Base-by-base conservation (phyloP, 2,888 invertebrate genomes). In the Pachydiplax longipennis region DNA sequence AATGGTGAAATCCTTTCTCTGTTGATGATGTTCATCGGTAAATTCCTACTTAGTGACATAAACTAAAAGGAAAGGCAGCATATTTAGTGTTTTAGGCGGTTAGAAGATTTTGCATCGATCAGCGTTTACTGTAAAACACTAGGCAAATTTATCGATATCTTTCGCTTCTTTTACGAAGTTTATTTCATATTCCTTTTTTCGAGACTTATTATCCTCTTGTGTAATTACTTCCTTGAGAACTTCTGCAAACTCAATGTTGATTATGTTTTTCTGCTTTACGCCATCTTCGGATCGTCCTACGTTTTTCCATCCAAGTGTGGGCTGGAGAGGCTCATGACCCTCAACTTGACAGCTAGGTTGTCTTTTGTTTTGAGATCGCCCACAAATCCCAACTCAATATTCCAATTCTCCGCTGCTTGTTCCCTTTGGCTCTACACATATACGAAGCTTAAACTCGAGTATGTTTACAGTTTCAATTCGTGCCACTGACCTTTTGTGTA, bases 311-410 rank as follows among this genome's bases (percentile, higher is more conserved):
- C 12, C 1, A 1, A 31, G 15, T 31, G 73, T 73, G 73, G 73
- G 73, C 6, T 25, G 73, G 73, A 73, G 25, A 73, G 73, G 73
- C 73, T 31, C 73, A 73, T 73, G 87, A 61, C 87, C 87, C 87
- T 87, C 65, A 87, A 87, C 87, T 87, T 87, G 87, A 87, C 87
- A 87, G 87, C 37, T 61, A 87, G 65, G 18, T 37, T 61, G 13
- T n/a, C 87, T 87, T 87, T 87, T 87, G 87, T 87, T 87, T 83
- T 44, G 73, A 15, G 31, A 25, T 31, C 73, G 73, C 73, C 73
- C 73, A 73, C 73, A 18, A 73, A 73, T 31, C 25, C 73, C 22
- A 65, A 65, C 4, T 44, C 65, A 65, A n/a, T 65, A n/a, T 31
- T 31, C 22, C 31, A 31, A 31, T 18, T 2, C 31, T 73, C 73